phyloP scores from a whole-genome alignment of 2,797 vertebrate genomes.

The Peromyscus attwateri region DNA sequence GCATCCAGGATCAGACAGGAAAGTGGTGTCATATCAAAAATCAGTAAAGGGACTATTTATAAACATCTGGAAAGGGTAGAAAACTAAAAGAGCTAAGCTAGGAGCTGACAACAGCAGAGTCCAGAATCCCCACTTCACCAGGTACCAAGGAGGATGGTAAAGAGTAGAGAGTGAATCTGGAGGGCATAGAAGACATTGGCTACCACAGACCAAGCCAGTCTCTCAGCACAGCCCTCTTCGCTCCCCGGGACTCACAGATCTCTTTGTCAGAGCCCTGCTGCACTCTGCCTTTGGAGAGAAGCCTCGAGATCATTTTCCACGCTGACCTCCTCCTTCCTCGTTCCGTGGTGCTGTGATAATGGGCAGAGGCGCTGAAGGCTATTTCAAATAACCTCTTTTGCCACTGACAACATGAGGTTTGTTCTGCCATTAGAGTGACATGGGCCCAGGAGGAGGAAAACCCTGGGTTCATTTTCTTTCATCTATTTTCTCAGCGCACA shows the following conservation, averaged over 20 bases:
- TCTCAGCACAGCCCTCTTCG: neutral
- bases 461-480: neutral
- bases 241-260: neutral
- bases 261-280: neutral
- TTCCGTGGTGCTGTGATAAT: neutral
- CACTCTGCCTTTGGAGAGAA: neutral
- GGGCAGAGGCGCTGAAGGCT: neutral
- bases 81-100: neutral
- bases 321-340: neutral
- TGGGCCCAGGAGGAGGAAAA: fast-evolving
- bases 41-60: neutral
- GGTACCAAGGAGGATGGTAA: neutral
- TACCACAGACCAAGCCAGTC: neutral
- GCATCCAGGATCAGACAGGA: neutral
- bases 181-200: neutral
- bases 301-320: neutral
- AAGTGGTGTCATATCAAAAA: neutral
- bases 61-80: neutral
- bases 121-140: neutral
- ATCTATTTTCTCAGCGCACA: neutral
- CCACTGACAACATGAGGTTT: neutral
- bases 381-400: neutral
- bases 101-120: neutral
- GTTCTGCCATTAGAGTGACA: neutral
- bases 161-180: neutral